A percentile compares a stretch with the other conserved stretches of the same genome.
Evolutionary conservation across 2,888 invertebrate species (phyloP).

Genomic region (Malthinus seriepunctatus): DNA sequence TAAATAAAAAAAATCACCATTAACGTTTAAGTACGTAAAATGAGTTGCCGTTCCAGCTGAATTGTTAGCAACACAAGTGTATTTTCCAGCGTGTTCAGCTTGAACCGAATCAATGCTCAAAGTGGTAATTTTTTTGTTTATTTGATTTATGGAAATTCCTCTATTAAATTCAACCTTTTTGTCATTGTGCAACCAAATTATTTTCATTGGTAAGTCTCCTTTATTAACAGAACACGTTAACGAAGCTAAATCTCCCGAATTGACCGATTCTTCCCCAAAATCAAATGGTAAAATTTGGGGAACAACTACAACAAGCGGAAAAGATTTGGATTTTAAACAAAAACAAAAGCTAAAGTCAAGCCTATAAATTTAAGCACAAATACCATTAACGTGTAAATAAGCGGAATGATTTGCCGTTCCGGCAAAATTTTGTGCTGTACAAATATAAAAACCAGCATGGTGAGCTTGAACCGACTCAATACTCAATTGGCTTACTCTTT

Average conservation of each 20-base stretch:
- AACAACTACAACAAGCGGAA: conserved; percentile 46
- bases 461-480: conserved; percentile 57
- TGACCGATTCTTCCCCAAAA: conserved; percentile 63
- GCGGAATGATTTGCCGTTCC: conserved; percentile 57
- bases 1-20: conserved; percentile 1
- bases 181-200: conserved; percentile 75
- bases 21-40: conserved; percentile 62
- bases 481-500: conserved; percentile 56
- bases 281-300: conserved; percentile 51
- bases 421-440: conserved; percentile 56
- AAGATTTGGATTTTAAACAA: conserved; percentile 28
- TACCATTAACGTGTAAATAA: conserved; percentile 59
- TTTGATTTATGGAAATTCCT: conserved; percentile 48
- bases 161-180: conserved; percentile 52
- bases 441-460: conserved; percentile 58
- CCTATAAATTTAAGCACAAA: conserved; percentile 18
- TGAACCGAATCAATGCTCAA: conserved; percentile 72
- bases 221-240: conserved; percentile 70
- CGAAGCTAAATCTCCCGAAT: conserved; percentile 71
- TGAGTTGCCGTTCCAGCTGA: conserved; percentile 70
- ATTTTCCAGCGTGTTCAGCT: conserved; percentile 73
- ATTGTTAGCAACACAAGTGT: conserved; percentile 76
- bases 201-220: conserved; percentile 75
- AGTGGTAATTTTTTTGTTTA: conserved; percentile 63
- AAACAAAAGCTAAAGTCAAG: conserved; percentile 26